A percentile compares a stretch with the other conserved stretches of the same genome.
These are phyloP conservation scores for Oncorhynchus keta DNA, from an alignment of 2,113 vertebrate genomes.

Conservation along the genomic window DNA sequence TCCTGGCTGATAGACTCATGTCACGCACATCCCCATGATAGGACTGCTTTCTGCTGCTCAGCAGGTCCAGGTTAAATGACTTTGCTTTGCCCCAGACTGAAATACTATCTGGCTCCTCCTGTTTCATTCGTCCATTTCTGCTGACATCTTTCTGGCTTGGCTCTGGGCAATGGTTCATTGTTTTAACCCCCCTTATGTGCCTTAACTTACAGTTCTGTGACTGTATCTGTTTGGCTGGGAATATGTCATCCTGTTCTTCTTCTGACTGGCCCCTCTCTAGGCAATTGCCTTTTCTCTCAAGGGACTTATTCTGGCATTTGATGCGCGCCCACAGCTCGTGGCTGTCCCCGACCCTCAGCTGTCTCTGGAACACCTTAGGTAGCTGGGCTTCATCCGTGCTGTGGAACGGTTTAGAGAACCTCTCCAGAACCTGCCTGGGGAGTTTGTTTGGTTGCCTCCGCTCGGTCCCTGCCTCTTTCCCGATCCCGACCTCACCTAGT, in stretches of 20 bases:
- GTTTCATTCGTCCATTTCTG: constrained; percentile 36
- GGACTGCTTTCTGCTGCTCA: constrained; percentile 73
- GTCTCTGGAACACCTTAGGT: constrained; percentile 70
- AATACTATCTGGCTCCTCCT: constrained; percentile 40
- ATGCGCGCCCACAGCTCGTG: constrained; percentile 51
- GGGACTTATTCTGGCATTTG: constrained; percentile 59
- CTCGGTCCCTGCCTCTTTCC: constrained; percentile 52
- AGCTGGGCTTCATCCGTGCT: constrained; percentile 64
- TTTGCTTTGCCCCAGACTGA: constrained; percentile 72
- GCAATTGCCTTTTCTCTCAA: constrained; percentile 58
- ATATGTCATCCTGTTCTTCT: constrained; percentile 49
- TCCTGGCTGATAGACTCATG: constrained; percentile 59
- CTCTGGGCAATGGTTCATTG: constrained; percentile 47
- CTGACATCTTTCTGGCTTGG: constrained; percentile 55
- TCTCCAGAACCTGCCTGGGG: constrained; percentile 71
- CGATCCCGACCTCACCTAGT: constrained; percentile 33
- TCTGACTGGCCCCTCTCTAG: constrained; percentile 52
- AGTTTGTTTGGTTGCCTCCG: constrained; percentile 64
- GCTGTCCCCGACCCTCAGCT: constrained; percentile 59
- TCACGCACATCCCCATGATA: constrained; percentile 74
- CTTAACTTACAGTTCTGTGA: constrained; percentile 60
- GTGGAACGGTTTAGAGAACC: constrained; percentile 69
- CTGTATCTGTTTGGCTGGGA: constrained; percentile 65
- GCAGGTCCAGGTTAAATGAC: constrained; percentile 70
- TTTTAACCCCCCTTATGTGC: constrained; percentile 55